Evolutionary conservation across 2,113 vertebrate species (phyloP).

Genomic region (Lampris incognitus): DNA sequence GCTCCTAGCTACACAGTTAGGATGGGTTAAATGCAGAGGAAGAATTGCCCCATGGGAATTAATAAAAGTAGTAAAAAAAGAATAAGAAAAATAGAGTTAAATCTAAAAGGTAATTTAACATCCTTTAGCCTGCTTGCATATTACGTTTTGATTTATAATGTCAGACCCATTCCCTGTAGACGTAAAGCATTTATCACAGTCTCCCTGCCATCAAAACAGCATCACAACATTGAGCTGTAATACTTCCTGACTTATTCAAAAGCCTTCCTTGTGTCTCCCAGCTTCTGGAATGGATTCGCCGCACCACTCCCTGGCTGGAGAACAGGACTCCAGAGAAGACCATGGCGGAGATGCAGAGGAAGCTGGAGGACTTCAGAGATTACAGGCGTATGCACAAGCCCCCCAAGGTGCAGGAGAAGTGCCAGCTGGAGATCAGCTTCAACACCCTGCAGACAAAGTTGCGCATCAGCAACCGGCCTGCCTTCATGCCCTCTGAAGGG

Average conservation of each 20-base stretch:
- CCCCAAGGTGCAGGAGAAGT: slow-evolving; percentile 98
- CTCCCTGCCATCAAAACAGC: slow-evolving; percentile 1
- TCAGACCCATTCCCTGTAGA: slow-evolving; percentile 5
- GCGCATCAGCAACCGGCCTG: slow-evolving; percentile 95
- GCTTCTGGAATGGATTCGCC: slow-evolving; percentile 96
- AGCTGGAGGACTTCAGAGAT: slow-evolving; percentile 97
- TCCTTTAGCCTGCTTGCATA: not conserved
- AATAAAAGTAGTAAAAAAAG: too few relatives aligned
- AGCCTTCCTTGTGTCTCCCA: slow-evolving; percentile 45
- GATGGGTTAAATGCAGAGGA: too few relatives aligned
- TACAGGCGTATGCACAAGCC: slow-evolving; percentile 98
- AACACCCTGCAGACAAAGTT: slow-evolving; percentile 99
- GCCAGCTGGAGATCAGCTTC: slow-evolving; percentile 98
- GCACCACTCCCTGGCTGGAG: slow-evolving; percentile 98
- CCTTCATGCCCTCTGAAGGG: slow-evolving; percentile 98
- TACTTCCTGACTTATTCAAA: slow-evolving; percentile 20
- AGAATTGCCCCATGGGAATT: too few relatives aligned
- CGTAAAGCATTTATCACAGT: slow-evolving; percentile 20
- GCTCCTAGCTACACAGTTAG: too few relatives aligned
- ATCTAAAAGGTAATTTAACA: not conserved
- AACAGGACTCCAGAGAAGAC: slow-evolving; percentile 94
- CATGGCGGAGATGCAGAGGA: slow-evolving; percentile 95
- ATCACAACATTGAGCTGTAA: slow-evolving; percentile 6
- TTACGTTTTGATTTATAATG: not conserved
- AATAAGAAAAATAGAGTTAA: too few relatives aligned